phyloP scores from a whole-genome alignment of 2,797 vertebrate species.

The Catostomus latipinnis region DNA sequence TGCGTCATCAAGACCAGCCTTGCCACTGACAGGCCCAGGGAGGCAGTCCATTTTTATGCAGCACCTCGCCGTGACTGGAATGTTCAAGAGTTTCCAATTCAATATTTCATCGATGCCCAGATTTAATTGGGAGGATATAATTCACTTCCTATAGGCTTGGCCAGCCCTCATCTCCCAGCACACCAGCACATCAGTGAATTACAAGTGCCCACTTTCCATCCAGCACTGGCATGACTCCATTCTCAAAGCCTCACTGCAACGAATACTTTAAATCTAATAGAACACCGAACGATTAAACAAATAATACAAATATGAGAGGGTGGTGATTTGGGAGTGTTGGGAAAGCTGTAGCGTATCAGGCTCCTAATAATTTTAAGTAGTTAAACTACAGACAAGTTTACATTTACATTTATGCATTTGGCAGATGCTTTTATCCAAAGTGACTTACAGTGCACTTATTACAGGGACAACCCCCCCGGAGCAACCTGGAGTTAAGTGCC shows the following conservation, averaged over 20 bases:
- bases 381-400: too few species aligned
- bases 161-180: constrained; percentile 55
- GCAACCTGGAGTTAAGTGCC: too few species aligned
- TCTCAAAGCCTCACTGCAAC: constrained; percentile 36
- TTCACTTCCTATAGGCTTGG: constrained; percentile 59
- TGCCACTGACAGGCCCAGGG: constrained; percentile 48
- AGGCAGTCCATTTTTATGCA: constrained; percentile 49
- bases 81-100: constrained; percentile 60
- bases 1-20: constrained; percentile 39
- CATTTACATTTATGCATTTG: too few species aligned
- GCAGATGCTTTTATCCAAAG: too few species aligned
- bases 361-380: too few species aligned
- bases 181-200: constrained; percentile 60
- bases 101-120: constrained; percentile 62
- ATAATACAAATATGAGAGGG: constrained; percentile 2
- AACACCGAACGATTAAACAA: constrained; percentile 30
- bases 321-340: too few species aligned
- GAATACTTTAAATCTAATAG: constrained; percentile 40
- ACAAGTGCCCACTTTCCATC: constrained; percentile 54
- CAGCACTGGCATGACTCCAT: constrained; percentile 34
- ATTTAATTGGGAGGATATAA: constrained; percentile 62
- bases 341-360: too few species aligned
- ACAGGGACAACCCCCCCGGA: too few species aligned
- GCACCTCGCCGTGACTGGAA: constrained; percentile 54
- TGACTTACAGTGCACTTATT: too few species aligned